Base-by-base conservation (phyloP, 2,888 invertebrate species). In the Bhutanitis thaidina region DNA sequence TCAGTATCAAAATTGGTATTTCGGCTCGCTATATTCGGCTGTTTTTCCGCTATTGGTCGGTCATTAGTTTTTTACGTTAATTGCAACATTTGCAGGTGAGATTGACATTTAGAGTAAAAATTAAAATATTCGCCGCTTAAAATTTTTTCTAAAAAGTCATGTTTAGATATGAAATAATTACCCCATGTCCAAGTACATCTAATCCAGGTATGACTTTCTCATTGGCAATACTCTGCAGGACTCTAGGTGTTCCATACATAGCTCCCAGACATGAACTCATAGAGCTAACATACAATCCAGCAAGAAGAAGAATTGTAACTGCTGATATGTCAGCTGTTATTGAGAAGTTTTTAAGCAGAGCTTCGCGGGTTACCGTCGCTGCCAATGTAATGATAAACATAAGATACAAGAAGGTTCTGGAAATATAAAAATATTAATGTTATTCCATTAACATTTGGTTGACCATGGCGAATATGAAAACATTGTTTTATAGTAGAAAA, bases 231-330 rank as follows among this genome's bases (percentile, higher is more conserved):
- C 97, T 97, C 80, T 98, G 98, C 27, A 98, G 86, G 1, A 98
- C 97, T 61, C 98, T 91, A 0, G 98, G 98, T 1, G 98, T 97
- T 2, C 98, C 98, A 71, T 98, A 98, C 93, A 98, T 95, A 32
- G 98, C 97, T 9, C 98, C 98, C 64, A 98, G 92, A 73, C 98
- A 97, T 40, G 97, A 97, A 37, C 98, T 98, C 92, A 98, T 96
- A 13, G 98, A 98, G 47, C 97, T 97, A 12, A 98, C 97, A 80
- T 98, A 99, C 46, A 98, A 91, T 14, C 98, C 98, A 49, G 97
- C 95, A 34, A 98, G 88, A 52, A 98, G 91, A 35, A 98, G 81
- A 45, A 98, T 93, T 48, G 93, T 92, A 35, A 95, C 91, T 0
- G 95, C 95, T 0, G 96, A 96, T 43, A 98, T 97, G 74, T 95